Conservation (phyloP, 2,113 vertebrate species). For the Anoplopoma fimbria region DNA sequence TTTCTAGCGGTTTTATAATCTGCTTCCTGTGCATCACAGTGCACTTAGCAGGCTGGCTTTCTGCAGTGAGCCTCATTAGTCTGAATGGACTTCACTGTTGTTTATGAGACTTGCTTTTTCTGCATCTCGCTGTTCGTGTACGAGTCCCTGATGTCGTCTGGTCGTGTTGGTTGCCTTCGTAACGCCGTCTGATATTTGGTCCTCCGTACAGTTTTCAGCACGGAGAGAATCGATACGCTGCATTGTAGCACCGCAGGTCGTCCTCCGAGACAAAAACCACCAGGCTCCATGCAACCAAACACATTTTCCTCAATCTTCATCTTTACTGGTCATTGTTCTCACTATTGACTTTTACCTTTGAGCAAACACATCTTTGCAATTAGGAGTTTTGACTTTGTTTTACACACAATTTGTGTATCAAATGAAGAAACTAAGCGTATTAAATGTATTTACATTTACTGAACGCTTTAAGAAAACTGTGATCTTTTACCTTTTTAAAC, state of each 20-base stretch:
- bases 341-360: background rate
- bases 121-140: background rate
- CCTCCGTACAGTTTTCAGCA: background rate
- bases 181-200: background rate
- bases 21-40: background rate
- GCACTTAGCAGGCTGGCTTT: background rate
- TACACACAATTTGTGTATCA: background rate
- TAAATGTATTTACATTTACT: background rate
- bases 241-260: background rate
- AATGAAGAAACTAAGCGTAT: background rate
- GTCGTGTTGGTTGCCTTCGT: background rate
- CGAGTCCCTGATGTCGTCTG: background rate
- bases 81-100: background rate
- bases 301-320: background rate
- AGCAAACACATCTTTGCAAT: background rate
- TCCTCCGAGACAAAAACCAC: background rate
- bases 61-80: background rate
- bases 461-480: background rate
- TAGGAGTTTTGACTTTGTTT: background rate
- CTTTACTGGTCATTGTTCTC: background rate
- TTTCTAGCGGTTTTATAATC: conserved; percentile 2
- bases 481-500: too few species aligned
- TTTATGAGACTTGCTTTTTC: conserved; percentile 1
- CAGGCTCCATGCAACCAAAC: background rate
- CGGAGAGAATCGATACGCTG: background rate